Percentiles rank a stretch among this genome's conserved stretches.
Evolutionary conservation across 2,113 vertebrate species (phyloP).

Genomic region (Zosterops lateralis): DNA sequence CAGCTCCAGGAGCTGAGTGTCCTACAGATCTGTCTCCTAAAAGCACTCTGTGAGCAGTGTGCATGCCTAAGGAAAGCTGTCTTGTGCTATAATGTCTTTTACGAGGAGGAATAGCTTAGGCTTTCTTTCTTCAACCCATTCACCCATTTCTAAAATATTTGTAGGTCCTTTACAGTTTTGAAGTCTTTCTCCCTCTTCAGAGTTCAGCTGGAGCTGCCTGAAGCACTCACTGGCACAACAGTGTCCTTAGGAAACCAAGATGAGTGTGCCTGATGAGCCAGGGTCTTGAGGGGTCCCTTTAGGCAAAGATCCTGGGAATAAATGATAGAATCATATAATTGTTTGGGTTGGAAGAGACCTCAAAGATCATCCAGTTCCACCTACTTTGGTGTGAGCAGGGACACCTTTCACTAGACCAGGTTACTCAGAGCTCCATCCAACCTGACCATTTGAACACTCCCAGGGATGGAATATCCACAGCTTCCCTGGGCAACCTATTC

Average conservation of each 20-base stretch:
- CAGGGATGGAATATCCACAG: background rate
- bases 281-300: background rate
- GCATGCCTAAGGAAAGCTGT: background rate
- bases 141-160: background rate
- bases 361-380: background rate
- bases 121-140: background rate
- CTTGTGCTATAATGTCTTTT: background rate
- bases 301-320: background rate
- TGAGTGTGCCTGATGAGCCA: background rate
- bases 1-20: background rate
- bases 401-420: background rate
- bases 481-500: background rate
- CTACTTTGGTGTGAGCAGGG: background rate
- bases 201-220: background rate
- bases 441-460: background rate
- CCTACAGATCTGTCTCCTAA: background rate
- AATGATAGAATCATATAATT: background rate
- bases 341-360: background rate
- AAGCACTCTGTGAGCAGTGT: background rate
- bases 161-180: background rate
- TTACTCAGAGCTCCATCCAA: background rate
- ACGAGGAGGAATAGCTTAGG: background rate
- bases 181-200: background rate
- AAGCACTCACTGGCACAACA: background rate
- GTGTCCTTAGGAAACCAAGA: background rate